phyloP scores from a whole-genome alignment of 1,140 invertebrate genomes.

The Drosophila ogumai region DNA sequence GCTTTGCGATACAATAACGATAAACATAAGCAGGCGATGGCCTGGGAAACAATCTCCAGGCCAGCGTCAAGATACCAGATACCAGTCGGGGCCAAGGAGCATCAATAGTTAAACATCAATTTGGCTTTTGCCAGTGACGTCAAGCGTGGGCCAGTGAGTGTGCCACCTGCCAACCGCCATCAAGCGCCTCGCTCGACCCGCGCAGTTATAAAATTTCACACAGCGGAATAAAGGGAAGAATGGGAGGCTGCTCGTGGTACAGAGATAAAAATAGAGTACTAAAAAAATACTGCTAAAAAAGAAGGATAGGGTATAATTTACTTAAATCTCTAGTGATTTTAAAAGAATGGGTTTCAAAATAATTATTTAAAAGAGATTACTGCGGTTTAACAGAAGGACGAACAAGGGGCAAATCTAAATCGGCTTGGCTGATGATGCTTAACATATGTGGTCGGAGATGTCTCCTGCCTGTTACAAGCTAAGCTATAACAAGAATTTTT shows the following conservation, averaged over 20 bases:
- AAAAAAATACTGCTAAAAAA: too few species aligned
- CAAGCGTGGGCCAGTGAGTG: conserved; percentile 30
- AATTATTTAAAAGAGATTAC: neutral
- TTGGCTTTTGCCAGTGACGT: conserved; percentile 50
- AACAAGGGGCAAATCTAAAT: too few species aligned
- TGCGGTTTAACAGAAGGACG: too few species aligned
- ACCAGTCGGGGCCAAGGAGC: conserved; percentile 31
- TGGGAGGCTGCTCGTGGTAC: conserved; percentile 15
- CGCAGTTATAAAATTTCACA: conserved; percentile 53
- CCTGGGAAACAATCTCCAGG: conserved; percentile 11
- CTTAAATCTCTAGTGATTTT: neutral
- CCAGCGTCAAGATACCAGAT: conserved; percentile 18
- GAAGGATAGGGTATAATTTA: neutral
- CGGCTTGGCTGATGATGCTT: too few species aligned
- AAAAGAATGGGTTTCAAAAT: neutral
- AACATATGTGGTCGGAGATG: too few species aligned
- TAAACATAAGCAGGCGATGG: conserved; percentile 42
- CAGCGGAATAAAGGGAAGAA: conserved; percentile 21
- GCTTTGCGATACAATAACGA: conserved; percentile 37
- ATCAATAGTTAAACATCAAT: conserved; percentile 67
- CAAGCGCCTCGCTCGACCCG: conserved; percentile 8
- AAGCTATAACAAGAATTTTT: too few species aligned
- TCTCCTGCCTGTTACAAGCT: too few species aligned
- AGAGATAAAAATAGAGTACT: neutral
- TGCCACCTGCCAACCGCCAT: conserved; percentile 35